Conservation (phyloP, 2,797 vertebrate species). For the Aeoliscus strigatus region DNA sequence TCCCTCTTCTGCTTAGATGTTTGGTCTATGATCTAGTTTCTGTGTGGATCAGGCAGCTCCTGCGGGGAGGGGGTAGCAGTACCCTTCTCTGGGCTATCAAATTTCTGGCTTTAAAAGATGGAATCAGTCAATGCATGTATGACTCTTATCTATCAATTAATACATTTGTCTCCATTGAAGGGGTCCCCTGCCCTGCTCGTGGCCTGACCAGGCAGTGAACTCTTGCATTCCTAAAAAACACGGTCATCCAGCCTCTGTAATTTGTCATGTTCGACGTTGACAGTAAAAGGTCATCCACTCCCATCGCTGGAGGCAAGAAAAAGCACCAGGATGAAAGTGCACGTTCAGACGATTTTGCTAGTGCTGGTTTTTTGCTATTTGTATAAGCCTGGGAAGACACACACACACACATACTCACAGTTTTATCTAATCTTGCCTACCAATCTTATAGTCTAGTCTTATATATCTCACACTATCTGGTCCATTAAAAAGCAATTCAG, state of each 20-base stretch:
- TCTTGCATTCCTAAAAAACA: slow-evolving; percentile 81
- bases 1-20: slow-evolving; percentile 40
- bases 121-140: slow-evolving; percentile 62
- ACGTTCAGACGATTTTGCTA: slow-evolving; percentile 69
- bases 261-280: slow-evolving; percentile 83
- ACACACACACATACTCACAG: slow-evolving; percentile 42
- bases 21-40: slow-evolving; percentile 60
- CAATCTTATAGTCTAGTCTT: slow-evolving; percentile 73
- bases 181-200: slow-evolving; percentile 71
- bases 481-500: slow-evolving; percentile 39
- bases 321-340: slow-evolving; percentile 77
- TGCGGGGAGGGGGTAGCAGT: slow-evolving; percentile 30
- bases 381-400: slow-evolving; percentile 70
- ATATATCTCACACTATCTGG: slow-evolving; percentile 54
- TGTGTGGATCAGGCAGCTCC: slow-evolving; percentile 35
- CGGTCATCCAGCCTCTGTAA: slow-evolving; percentile 76
- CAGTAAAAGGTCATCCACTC: slow-evolving; percentile 84
- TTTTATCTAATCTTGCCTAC: slow-evolving; percentile 77
- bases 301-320: slow-evolving; percentile 80
- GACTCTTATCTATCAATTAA: slow-evolving; percentile 83
- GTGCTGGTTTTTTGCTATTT: slow-evolving; percentile 72
- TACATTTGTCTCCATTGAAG: slow-evolving; percentile 75
- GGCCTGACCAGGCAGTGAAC: slow-evolving; percentile 82
- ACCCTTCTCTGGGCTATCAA: slow-evolving; percentile 61
- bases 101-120: slow-evolving; percentile 58